Evolutionary conservation across 30 jellyfish, hydroid and myxozoan species (phyloP).

Genomic region (Hydractinia symbiolongicarpus): DNA sequence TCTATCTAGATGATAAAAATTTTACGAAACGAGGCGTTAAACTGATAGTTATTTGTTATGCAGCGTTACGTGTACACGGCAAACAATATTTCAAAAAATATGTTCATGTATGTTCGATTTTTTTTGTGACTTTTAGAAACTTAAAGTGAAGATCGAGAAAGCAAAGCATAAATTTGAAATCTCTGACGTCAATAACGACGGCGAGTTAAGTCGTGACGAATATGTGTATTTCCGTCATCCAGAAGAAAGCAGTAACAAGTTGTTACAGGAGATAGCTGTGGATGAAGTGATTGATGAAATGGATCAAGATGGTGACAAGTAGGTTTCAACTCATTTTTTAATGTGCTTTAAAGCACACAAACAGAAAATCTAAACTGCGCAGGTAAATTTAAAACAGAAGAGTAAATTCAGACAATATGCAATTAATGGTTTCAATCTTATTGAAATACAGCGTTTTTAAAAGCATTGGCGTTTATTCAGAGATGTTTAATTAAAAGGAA

Average conservation of each 20-base stretch:
- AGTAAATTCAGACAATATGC: neutral
- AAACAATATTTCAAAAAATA: too few relatives aligned
- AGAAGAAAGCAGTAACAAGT: slow-evolving; percentile 65
- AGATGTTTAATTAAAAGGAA: too few relatives aligned
- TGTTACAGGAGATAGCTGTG: slow-evolving; percentile 59
- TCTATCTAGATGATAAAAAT: too few relatives aligned
- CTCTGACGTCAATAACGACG: slow-evolving; percentile 66
- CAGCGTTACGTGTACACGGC: too few relatives aligned
- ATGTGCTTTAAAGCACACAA: too few relatives aligned
- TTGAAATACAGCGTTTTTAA: too few relatives aligned
- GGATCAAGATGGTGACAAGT: slow-evolving; percentile 82
- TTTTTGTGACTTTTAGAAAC: slow-evolving; percentile 27
- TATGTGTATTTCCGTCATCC: slow-evolving; percentile 92
- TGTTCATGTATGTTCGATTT: too few relatives aligned
- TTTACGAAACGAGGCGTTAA: too few relatives aligned
- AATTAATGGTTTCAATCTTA: too few relatives aligned
- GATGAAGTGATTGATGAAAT: slow-evolving; percentile 91
- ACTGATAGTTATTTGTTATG: too few relatives aligned
- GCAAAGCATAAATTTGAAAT: slow-evolving; percentile 58
- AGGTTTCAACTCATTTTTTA: neutral
- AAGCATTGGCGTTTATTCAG: too few relatives aligned
- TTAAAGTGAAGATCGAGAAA: slow-evolving; percentile 39
- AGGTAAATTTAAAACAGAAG: neutral
- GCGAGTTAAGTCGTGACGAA: slow-evolving; percentile 67
- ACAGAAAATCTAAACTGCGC: neutral